Evolutionary conservation across 2,888 invertebrate genomes (phyloP).

Genomic region (Synanthedon vespiformis): DNA sequence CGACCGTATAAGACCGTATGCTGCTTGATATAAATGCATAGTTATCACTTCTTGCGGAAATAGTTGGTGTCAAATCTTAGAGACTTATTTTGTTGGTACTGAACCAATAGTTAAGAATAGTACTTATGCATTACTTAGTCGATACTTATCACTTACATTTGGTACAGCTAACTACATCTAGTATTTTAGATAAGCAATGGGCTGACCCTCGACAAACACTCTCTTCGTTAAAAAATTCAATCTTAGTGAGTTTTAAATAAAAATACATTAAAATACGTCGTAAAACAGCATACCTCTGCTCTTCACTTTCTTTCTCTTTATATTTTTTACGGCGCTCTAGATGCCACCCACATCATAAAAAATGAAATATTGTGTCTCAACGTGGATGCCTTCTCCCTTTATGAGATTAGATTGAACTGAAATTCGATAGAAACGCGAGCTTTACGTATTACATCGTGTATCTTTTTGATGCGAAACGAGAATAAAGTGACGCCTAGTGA

Average conservation of each 20-base stretch:
- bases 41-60: no score
- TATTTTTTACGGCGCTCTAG: conserved; percentile 52
- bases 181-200: no score
- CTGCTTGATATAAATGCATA: not conserved
- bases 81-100: no score
- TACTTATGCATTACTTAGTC: no score
- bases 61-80: no score
- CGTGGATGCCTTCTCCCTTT: conserved; percentile 49
- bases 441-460: conserved; percentile 9
- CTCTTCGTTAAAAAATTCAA: no score
- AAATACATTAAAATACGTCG: conserved; percentile 37
- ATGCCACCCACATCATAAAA: conserved; percentile 62
- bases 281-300: conserved; percentile 26
- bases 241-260: conserved; percentile 6
- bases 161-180: no score
- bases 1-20: conserved; percentile 4
- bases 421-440: conserved; percentile 47
- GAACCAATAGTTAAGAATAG: no score
- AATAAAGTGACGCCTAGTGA: conserved; percentile 1
- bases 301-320: conserved; percentile 49
- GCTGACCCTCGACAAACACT: no score
- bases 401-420: conserved; percentile 53
- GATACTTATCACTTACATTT: no score
- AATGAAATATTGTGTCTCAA: conserved; percentile 61
- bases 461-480: conserved; percentile 1